Conservation (phyloP, 2,888 invertebrate genomes). For the Bombyx huttoni region DNA sequence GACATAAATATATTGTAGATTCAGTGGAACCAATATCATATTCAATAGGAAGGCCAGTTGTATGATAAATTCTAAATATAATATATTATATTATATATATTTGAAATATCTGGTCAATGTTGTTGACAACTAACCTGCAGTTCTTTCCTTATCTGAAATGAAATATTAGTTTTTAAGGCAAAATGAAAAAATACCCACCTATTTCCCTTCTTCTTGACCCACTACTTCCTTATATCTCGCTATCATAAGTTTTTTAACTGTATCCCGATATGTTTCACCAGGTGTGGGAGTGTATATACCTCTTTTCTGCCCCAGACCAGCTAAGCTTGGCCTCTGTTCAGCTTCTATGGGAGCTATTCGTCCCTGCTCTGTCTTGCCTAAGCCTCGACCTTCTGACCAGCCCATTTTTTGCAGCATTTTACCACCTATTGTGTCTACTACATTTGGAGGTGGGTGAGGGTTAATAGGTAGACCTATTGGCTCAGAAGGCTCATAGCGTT, state of each 20-base stretch:
- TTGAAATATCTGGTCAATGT: too few species aligned
- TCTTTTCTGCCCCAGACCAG: constrained; percentile 89
- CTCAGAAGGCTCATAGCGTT: constrained; percentile 49
- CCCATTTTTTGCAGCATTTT: constrained; percentile 98
- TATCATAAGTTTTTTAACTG: constrained; percentile 91
- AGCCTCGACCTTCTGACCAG: constrained; percentile 97
- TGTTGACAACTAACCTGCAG: constrained; percentile 33
- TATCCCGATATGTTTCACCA: constrained; percentile 90
- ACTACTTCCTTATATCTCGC: constrained; percentile 88
- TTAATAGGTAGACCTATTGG: constrained; percentile 63
- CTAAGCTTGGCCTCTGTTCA: constrained; percentile 76
- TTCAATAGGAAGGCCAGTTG: too few species aligned
- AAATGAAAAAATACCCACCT: constrained; percentile 44
- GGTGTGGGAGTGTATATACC: constrained; percentile 84
- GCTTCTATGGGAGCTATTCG: constrained; percentile 94
- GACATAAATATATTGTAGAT: too few species aligned
- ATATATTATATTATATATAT: too few species aligned
- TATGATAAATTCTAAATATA: too few species aligned
- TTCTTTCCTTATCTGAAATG: constrained; percentile 29
- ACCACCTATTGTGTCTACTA: constrained; percentile 92
- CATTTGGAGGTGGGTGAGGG: constrained; percentile 76
- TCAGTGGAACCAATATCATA: too few species aligned
- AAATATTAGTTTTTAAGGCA: constrained; percentile 15
- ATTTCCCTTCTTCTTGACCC: constrained; percentile 69
- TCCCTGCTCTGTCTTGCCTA: constrained; percentile 94